Evolutionary conservation across 2,113 vertebrate species (phyloP).

Genomic region (Crotalus helleri): DNA sequence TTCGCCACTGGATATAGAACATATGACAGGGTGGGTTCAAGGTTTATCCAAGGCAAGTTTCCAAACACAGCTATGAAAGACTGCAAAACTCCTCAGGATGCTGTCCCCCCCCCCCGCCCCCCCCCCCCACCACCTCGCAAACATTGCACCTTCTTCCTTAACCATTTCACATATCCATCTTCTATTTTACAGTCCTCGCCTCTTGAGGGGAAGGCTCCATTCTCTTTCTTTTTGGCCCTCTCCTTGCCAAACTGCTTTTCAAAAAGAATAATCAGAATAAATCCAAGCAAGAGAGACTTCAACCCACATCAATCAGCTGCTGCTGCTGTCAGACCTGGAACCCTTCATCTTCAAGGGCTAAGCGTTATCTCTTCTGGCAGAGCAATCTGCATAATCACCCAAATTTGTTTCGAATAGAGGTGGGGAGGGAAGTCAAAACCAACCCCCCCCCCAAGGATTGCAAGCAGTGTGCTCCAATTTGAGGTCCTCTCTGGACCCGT

Average conservation of each 20-base stretch:
- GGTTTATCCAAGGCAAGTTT: neutral
- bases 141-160: neutral
- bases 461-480: neutral
- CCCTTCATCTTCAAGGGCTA: neutral
- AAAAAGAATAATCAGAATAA: neutral
- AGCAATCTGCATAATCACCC: too few species aligned
- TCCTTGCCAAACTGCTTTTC: neutral
- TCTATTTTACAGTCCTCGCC: neutral
- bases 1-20: neutral
- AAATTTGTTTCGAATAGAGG: neutral
- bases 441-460: neutral
- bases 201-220: neutral
- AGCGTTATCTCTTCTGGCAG: neutral
- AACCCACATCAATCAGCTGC: neutral
- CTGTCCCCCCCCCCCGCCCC: fast-evolving
- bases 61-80: neutral
- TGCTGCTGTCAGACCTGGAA: neutral
- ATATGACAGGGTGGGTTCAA: too few species aligned
- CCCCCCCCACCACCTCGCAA: neutral
- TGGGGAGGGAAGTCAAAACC: neutral
- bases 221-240: neutral
- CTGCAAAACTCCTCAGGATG: neutral
- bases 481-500: too few species aligned
- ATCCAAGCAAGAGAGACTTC: neutral
- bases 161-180: neutral